Evolutionary conservation across 35 echinoderm and acorn worm species (phyloP), one percentile per base, ranked within the genome.

Genomic region (Nesometra sesokonis): DNA sequence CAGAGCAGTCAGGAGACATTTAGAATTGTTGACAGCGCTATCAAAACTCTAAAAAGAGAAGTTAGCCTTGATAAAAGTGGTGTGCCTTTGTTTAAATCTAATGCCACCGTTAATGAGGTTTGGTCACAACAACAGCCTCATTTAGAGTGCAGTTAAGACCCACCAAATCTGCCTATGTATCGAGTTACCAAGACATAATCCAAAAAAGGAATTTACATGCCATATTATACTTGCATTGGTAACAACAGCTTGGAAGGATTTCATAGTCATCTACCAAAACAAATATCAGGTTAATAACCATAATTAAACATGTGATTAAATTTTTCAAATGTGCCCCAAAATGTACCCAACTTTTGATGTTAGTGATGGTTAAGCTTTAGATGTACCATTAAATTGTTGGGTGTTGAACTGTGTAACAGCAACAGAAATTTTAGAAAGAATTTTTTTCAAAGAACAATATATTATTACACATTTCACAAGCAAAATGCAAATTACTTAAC

Each of bases 231-330:
- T 32, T 57, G 57, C 15, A 78, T 38, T 38, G 87, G 87, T 0
- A 89, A 80, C 27, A 89, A 89, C 32, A 82, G 87, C 67, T 80
- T 89, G 30, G 82, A 91, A 43, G 77, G 89, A 15, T 91, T 91
- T 80, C 89, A 91, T 47, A 79, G 67, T 47, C 79, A 46, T 78
- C 77, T 91, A 0, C 89, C 89, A 11, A 80, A 79, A 32, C 86
- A 81, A 84, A 86, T 91, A 47, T 84, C 87, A 52, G 84, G 89
- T 80, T 67, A 19, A 19, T 67, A 67, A 17, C 23, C 8, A 67
- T 7, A 43, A 43, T 43, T 67, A 67, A 17, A 27, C 52, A 67
- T 43, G 4, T 43, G 39, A n/a, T n/a, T n/a, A n/a, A n/a, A n/a
- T n/a, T n/a, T n/a, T n/a, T n/a, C n/a, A n/a, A n/a, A n/a, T n/a